Evolutionary conservation across 2,113 vertebrate species (phyloP), one percentile per base, ranked within the genome.

Genomic region (Turdus rufiventris): DNA sequence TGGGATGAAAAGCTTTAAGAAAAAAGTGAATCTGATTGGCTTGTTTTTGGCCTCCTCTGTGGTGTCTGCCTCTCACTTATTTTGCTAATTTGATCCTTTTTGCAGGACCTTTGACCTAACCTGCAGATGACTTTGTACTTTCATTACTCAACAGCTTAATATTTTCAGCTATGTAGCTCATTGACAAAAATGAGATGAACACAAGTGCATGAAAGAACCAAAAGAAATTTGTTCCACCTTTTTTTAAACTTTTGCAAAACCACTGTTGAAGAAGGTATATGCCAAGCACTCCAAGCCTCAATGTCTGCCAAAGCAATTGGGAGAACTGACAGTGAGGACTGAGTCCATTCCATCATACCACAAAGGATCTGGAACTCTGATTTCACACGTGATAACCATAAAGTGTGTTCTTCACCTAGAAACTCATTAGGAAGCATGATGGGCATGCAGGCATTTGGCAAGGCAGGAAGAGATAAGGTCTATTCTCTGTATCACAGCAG

Each of bases 61-160:
- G n/a, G 28, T 36, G 9, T 29, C 58, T 79, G 54, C 20, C 63
- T 89, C 15, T 66, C 24, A 25, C 25, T 75, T 43, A 75, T 8
- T 80, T 88, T 31, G 6, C 34, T 71, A 71, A 74, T 61, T 25
- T 28, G 15, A 85, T 88, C 16, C 21, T 92, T 94, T 94, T 72
- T 60, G 43, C 31, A 80, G 50, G 54, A 67, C 26, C 31, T 86
- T 85, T 91, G 36, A 31, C 63, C 24, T 50, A 91, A 66, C 4
- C 31, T 80, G 18, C 5, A 50, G 33, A 53, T 29, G 24, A 36
- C 19, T 91, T 89, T 74, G 7, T 36, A 38, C 29, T 66, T 76
- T n/a, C 29, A n/a, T 67, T 84, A 77, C 9, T 31, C 60, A 51
- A 10, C 5, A 85, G n/a, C 6, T 57, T 65, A 53, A 13, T 88